phyloP scores from a whole-genome alignment of 2,888 invertebrate species.

The Agrilus cyanescens region DNA sequence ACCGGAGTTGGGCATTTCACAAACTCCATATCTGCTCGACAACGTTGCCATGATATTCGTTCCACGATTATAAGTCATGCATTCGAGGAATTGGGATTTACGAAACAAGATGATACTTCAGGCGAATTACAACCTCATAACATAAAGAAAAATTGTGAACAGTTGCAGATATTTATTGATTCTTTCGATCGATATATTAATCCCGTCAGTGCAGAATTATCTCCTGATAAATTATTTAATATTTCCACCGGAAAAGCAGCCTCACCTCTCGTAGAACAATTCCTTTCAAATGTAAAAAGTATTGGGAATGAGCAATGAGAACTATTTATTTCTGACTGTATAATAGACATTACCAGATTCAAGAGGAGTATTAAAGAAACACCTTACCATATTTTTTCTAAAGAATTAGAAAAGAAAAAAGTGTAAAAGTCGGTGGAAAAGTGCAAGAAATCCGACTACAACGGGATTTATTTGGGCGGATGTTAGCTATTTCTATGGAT shows the following conservation, averaged over 20 bases:
- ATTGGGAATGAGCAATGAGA: constrained; percentile 15
- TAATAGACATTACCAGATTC: constrained; percentile 13
- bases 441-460: constrained; percentile 20
- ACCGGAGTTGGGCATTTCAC: constrained; percentile 13
- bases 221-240: constrained; percentile 17
- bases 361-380: constrained; percentile 13
- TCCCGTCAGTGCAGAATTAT: constrained; percentile 13
- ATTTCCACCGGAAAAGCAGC: constrained; percentile 20
- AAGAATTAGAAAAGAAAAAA: constrained; percentile 13
- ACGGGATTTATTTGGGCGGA: constrained; percentile 21
- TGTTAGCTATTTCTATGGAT: constrained; percentile 18
- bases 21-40: constrained; percentile 18
- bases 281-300: constrained; percentile 16
- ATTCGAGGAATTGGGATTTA: background rate
- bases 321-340: constrained; percentile 18
- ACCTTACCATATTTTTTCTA: constrained; percentile 14
- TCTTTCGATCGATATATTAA: constrained; percentile 13
- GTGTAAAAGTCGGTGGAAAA: constrained; percentile 16
- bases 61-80: constrained; percentile 13
- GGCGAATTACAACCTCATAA: background rate
- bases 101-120: background rate
- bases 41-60: constrained; percentile 18
- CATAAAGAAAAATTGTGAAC: constrained; percentile 8
- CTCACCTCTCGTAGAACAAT: constrained; percentile 10
- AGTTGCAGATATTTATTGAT: constrained; percentile 9